Evolutionary conservation across 2,888 invertebrate species (phyloP), one percentile per base, ranked within the genome.

Genomic region (Serripes groenlandicus): DNA sequence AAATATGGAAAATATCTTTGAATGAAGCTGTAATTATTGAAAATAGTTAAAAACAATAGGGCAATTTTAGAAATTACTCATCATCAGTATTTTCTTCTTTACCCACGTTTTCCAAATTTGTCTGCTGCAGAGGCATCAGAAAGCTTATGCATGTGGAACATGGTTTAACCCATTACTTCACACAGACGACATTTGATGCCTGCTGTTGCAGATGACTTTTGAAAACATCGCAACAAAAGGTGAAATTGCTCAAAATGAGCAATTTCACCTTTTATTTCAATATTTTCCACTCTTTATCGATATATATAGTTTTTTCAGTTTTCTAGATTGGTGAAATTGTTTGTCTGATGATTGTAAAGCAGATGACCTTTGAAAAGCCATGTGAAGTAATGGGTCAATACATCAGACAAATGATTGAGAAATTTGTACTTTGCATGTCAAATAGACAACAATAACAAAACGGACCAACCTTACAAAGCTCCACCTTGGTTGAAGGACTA

Each of bases 401-500:
- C 54, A 54, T 54, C 23, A 5, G n/a, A 42, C 18, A 42, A 42
- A 18, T 42, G 42, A 11, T 9, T 42, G n/a, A n/a, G n/a, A n/a
- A 5, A 15, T 15, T 5, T 15, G n/a, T 54, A 9, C 9, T n/a
- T 54, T 54, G 9, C 23, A 15, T 54, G 5, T 54, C n/a, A 28
- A 2, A 23, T n/a, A n/a, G n/a, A n/a, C n/a, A n/a, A n/a, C n/a
- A n/a, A n/a, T n/a, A n/a, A n/a, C n/a, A n/a, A n/a, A n/a, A n/a
- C n/a, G n/a, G n/a, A n/a, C n/a, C 66, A 78, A 89, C 89, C 85
- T 73, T 82, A 26, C 75, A 73, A 3, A 88, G 78, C 52, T 90
- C 89, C 56, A 83, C 71, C 30, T 86, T 87, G 3, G 83, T 76
- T 4, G 83, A 78, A 9, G 89, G 89, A 80, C 87, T 86, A 58